Conservation (phyloP, 2,113 vertebrate species). For the Chunga burmeisteri region DNA sequence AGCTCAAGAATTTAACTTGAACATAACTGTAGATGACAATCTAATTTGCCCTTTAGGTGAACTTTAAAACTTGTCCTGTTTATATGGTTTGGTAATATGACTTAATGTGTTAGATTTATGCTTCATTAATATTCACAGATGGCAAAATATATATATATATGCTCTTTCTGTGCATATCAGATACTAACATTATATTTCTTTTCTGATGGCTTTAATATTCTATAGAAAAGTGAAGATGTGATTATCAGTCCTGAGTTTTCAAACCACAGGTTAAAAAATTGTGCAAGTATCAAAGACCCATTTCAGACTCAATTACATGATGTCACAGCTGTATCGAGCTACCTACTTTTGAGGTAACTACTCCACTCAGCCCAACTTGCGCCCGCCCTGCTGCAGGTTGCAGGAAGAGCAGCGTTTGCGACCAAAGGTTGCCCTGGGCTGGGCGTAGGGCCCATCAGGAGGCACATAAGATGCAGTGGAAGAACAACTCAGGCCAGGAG, state of each 20-base stretch:
- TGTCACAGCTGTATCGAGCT: neutral
- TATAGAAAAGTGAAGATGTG: neutral
- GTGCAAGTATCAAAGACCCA: neutral
- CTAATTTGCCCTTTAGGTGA: constrained; percentile 43
- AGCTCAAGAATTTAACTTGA: neutral
- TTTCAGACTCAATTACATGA: neutral
- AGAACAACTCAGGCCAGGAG: neutral
- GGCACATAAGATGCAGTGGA: fast-evolving
- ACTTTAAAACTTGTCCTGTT: constrained; percentile 9
- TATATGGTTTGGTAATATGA: neutral
- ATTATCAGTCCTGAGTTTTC: neutral
- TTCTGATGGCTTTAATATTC: neutral
- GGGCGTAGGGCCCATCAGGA: neutral
- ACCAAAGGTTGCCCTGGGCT: fast-evolving
- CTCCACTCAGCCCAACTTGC: fast-evolving
- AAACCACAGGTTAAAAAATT: neutral
- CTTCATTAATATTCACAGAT: constrained; percentile 72
- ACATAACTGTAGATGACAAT: neutral
- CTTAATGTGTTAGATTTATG: constrained; percentile 35
- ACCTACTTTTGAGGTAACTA: fast-evolving
- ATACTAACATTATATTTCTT: neutral
- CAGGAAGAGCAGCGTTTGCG: neutral
- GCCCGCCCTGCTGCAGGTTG: too few relatives aligned
- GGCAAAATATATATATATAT: constrained; percentile 64
- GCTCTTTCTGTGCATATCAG: neutral